These are phyloP conservation scores for Tichodroma muraria DNA, from an alignment of 2,113 vertebrate genomes.

Conservation along the genomic window DNA sequence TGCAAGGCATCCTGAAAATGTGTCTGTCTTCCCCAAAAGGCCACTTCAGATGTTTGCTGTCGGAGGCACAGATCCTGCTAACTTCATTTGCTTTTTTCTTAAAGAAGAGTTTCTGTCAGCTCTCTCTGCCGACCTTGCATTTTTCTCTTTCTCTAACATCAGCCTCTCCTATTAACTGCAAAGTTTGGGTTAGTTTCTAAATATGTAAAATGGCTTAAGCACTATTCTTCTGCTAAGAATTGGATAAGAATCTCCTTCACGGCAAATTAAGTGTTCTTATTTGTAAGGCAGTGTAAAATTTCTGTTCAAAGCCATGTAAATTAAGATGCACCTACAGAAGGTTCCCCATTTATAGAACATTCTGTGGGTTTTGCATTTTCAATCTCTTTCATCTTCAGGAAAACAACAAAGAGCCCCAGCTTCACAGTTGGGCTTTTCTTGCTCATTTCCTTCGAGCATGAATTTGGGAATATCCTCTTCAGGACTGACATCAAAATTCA, in stretches of 20 bases:
- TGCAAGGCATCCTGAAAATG: neutral
- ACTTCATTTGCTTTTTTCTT: neutral
- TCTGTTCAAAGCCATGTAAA: neutral
- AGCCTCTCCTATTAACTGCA: constrained; percentile 12
- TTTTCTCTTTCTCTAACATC: neutral
- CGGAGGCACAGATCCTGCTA: neutral
- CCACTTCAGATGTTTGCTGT: neutral
- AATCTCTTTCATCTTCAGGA: neutral
- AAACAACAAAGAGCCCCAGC: neutral
- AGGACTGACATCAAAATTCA: neutral
- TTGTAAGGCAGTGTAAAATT: neutral
- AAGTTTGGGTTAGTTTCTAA: constrained; percentile 29
- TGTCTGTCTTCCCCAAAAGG: neutral
- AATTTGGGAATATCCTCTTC: constrained; percentile 18
- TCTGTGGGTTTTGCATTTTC: neutral
- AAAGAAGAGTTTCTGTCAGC: neutral
- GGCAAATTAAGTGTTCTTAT: neutral
- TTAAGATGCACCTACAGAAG: neutral
- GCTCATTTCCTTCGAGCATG: neutral
- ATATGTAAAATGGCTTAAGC: neutral
- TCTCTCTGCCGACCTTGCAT: neutral
- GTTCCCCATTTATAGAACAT: neutral
- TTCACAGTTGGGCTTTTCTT: constrained; percentile 31
- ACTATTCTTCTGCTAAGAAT: neutral
- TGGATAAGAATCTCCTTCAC: neutral